These are phyloP conservation scores for Actinia equina DNA, from an alignment of 64 coral and sea anemone species.

Conservation along the genomic window DNA sequence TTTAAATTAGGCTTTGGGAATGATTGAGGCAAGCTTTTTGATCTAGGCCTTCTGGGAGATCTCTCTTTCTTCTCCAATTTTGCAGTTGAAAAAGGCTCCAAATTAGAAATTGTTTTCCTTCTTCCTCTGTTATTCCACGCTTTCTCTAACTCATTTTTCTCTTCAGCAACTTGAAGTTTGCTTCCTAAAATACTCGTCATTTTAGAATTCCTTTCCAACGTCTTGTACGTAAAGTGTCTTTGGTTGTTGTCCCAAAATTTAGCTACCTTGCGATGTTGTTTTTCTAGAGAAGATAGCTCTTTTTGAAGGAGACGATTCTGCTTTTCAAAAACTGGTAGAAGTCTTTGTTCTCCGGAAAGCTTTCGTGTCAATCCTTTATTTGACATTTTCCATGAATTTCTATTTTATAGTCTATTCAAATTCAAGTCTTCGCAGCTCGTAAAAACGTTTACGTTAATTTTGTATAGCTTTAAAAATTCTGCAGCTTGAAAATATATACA, in stretches of 20 bases:
- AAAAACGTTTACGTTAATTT: too few species aligned
- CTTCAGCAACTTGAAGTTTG: background rate
- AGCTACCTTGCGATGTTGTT: background rate
- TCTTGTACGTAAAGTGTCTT: background rate
- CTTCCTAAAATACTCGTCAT: background rate
- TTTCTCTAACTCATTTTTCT: background rate
- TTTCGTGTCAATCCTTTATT: background rate
- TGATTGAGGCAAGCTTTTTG: background rate
- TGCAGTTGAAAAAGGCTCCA: background rate
- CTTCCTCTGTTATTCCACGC: background rate
- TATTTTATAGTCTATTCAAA: background rate
- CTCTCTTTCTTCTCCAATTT: background rate
- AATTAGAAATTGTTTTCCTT: background rate
- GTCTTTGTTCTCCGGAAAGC: background rate
- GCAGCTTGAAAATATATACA: too few species aligned
- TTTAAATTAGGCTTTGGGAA: background rate
- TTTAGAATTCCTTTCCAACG: background rate
- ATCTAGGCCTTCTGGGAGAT: background rate
- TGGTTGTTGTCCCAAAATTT: background rate
- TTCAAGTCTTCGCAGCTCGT: too few species aligned
- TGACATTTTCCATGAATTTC: background rate
- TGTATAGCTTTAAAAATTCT: too few species aligned
- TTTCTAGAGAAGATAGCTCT: background rate
- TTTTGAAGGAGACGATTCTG: background rate
- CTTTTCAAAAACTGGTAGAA: background rate